Percentiles rank a stretch among this genome's conserved stretches.
Conservation (phyloP, 2,113 vertebrate genomes). For the Puntigrus tetrazona region DNA sequence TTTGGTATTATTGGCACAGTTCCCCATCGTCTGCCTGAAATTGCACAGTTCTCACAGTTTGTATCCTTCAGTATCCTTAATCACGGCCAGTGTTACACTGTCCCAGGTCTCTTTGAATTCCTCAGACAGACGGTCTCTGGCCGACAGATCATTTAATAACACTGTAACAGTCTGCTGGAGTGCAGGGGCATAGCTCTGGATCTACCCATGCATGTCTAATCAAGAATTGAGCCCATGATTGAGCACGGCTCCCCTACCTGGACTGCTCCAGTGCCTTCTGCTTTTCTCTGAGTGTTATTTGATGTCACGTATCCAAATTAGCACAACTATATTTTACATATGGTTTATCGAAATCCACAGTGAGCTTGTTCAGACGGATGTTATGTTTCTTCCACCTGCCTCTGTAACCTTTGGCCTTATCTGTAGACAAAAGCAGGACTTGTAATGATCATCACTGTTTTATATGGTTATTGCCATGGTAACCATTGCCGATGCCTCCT, state of each 20-base stretch:
- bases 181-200: background rate
- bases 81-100: constrained; percentile 6
- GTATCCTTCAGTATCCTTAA: background rate
- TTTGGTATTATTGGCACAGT: background rate
- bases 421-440: constrained; percentile 1
- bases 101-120: constrained; percentile 19
- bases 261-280: background rate
- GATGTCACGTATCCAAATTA: background rate
- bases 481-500: constrained; percentile 50
- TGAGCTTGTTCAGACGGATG: background rate
- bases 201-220: constrained; percentile 32
- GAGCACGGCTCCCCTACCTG: background rate
- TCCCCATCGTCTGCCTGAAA: background rate
- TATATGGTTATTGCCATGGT: constrained; percentile 51
- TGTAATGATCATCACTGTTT: constrained; percentile 28
- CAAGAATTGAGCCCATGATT: constrained; percentile 14
- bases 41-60: background rate
- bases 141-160: constrained; percentile 38
- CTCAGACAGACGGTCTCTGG: constrained; percentile 18
- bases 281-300: background rate
- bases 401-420: constrained; percentile 30
- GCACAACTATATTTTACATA: background rate
- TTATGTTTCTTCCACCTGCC: background rate
- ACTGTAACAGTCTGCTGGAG: background rate
- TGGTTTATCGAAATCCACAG: background rate